Percentiles rank a stretch among this genome's conserved stretches.
Conservation (phyloP, 2,113 vertebrate species). For the Sula dactylatra region DNA sequence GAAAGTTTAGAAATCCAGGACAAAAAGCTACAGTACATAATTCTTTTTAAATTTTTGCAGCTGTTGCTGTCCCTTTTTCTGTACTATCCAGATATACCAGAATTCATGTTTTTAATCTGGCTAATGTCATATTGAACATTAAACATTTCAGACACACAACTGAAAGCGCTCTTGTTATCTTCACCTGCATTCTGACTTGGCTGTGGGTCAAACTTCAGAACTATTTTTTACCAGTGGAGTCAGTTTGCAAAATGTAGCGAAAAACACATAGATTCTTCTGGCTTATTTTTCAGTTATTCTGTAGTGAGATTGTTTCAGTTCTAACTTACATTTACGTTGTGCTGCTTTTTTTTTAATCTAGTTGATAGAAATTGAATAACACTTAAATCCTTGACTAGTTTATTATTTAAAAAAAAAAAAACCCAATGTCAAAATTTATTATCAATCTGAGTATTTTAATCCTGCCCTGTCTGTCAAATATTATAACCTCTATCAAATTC, state of each 20-base stretch:
- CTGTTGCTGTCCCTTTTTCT: background rate
- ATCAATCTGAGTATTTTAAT: background rate
- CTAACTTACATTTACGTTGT: background rate
- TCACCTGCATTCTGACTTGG: constrained; percentile 12
- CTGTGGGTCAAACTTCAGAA: background rate
- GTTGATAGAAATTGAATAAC: background rate
- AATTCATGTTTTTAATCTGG: background rate
- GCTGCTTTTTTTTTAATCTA: background rate
- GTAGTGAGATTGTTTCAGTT: background rate
- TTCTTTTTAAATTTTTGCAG: background rate
- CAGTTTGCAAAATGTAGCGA: background rate
- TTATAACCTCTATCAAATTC: background rate
- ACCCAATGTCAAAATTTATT: background rate
- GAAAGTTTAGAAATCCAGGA: constrained; percentile 19
- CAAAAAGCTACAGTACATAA: background rate
- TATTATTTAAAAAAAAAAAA: background rate
- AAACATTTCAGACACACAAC: background rate
- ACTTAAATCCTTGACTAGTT: background rate
- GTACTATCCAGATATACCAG: background rate
- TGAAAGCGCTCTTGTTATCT: constrained; percentile 8
- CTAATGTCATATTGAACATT: background rate
- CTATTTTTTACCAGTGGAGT: background rate
- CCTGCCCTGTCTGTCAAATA: background rate
- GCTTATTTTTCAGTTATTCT: background rate
- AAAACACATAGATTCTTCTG: background rate